A percentile compares a stretch with the other conserved stretches of the same genome.
These are phyloP conservation scores for Sialis lutaria DNA, from an alignment of 2,888 invertebrate species.

Conservation along the genomic window DNA sequence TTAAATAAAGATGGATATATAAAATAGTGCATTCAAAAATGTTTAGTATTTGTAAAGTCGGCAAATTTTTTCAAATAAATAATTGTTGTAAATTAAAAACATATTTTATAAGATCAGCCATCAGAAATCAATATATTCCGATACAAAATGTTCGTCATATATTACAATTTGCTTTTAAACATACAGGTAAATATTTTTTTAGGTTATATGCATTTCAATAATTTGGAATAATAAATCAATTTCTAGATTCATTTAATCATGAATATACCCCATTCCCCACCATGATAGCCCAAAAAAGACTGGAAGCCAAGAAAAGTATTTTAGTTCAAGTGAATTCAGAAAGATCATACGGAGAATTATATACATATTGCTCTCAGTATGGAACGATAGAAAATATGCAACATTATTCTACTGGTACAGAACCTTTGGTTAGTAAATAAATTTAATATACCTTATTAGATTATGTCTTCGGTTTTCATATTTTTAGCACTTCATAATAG, in stretches of 20 bases:
- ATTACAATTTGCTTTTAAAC: background rate
- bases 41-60: no score
- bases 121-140: background rate
- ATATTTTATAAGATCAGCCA: no score
- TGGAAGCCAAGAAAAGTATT: slow-evolving; percentile 49
- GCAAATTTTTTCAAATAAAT: no score
- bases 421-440: slow-evolving; percentile 21
- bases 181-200: background rate
- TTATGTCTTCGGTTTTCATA: slow-evolving; percentile 7
- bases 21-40: no score
- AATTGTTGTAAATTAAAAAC: no score
- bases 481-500: slow-evolving; percentile 51
- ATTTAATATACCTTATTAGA: slow-evolving; percentile 10
- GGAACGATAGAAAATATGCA: slow-evolving; percentile 44
- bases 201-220: background rate
- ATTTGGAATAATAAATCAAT: background rate
- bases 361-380: slow-evolving; percentile 48
- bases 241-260: background rate
- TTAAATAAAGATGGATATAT: no score
- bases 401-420: slow-evolving; percentile 34
- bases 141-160: background rate
- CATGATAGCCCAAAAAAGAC: slow-evolving; percentile 35
- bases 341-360: slow-evolving; percentile 46
- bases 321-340: slow-evolving; percentile 61
- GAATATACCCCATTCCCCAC: slow-evolving; percentile 32